These are phyloP conservation scores for Erebia palarica DNA, from an alignment of 2,888 invertebrate species.

Conservation along the genomic window DNA sequence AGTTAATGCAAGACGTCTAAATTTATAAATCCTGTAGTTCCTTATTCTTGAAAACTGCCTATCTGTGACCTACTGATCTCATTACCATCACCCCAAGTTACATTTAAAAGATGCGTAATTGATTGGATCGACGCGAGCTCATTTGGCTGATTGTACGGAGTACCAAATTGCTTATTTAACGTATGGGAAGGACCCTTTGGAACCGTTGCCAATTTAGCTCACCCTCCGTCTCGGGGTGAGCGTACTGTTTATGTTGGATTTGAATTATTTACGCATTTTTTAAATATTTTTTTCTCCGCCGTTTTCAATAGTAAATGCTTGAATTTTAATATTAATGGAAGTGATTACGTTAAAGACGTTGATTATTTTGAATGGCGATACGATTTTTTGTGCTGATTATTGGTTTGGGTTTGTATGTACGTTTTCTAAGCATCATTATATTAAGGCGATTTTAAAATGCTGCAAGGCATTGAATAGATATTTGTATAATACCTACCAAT, in stretches of 20 bases:
- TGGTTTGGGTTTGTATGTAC: not conserved
- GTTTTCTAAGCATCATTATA: not conserved
- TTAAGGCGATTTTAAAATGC: too few species aligned
- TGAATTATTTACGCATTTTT: slow-evolving; percentile 59
- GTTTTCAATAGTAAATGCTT: slow-evolving; percentile 3
- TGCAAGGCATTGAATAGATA: not conserved
- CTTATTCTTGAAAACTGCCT: slow-evolving; percentile 4
- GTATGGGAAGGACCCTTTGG: slow-evolving; percentile 74
- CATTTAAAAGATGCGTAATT: slow-evolving; percentile 73
- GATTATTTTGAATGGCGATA: slow-evolving; percentile 8
- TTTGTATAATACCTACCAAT: not conserved
- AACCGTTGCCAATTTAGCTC: slow-evolving; percentile 74
- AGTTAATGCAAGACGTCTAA: not conserved
- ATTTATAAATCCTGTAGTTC: not conserved
- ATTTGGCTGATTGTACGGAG: slow-evolving; percentile 77
- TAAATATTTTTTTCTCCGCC: slow-evolving; percentile 22
- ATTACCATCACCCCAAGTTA: slow-evolving; percentile 48
- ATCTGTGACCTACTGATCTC: slow-evolving; percentile 63
- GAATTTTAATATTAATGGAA: slow-evolving; percentile 6
- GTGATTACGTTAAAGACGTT: not conserved
- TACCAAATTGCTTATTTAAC: slow-evolving; percentile 79
- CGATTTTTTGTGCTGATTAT: not conserved
- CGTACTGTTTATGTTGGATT: slow-evolving; percentile 66
- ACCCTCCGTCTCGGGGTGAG: slow-evolving; percentile 47
- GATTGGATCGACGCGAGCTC: slow-evolving; percentile 76